These are phyloP conservation scores for Dimorphilus gyrociliatus DNA, from an alignment of 2,888 invertebrate genomes.

Conservation along the genomic window DNA sequence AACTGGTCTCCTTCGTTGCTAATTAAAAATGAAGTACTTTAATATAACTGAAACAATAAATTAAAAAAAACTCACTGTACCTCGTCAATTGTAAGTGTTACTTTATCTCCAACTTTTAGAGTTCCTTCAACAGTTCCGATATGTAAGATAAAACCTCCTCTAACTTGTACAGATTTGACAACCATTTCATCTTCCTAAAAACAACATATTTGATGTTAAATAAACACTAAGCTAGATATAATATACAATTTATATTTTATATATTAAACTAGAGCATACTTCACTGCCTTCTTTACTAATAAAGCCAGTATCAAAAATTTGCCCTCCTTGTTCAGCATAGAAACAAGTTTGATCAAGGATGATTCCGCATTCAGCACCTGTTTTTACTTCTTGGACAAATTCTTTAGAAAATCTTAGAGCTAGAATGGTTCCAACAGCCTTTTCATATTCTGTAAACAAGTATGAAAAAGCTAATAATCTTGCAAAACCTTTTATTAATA, in stretches of 20 bases:
- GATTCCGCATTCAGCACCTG: constrained; percentile 68
- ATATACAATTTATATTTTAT: constrained; percentile 1
- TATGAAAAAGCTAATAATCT: not conserved
- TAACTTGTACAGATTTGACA: constrained; percentile 60
- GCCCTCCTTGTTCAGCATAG: constrained; percentile 98
- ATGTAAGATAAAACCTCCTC: constrained; percentile 88
- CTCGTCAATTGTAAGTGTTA: constrained; percentile 64
- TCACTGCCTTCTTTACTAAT: constrained; percentile 49
- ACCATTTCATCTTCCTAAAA: constrained; percentile 60
- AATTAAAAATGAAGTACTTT: too few relatives aligned
- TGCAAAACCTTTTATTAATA: not conserved
- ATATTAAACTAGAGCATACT: constrained; percentile 31
- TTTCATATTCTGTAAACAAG: constrained; percentile 45
- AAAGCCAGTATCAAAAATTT: constrained; percentile 81
- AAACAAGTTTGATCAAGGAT: constrained; percentile 80
- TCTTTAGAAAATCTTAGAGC: constrained; percentile 61
- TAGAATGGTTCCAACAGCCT: constrained; percentile 58
- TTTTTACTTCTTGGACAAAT: constrained; percentile 64
- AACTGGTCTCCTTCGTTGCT: constrained; percentile 68
- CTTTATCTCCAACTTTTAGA: constrained; percentile 65
- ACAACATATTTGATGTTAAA: constrained; percentile 1
- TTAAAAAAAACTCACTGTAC: constrained; percentile 20
- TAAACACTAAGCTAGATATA: not conserved
- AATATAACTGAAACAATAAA: not conserved
- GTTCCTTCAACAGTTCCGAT: constrained; percentile 70